A percentile compares a stretch with the other conserved stretches of the same genome.
These are phyloP conservation scores for Galeopterus variegatus DNA, from an alignment of 2,113 vertebrate genomes.

Conservation along the genomic window DNA sequence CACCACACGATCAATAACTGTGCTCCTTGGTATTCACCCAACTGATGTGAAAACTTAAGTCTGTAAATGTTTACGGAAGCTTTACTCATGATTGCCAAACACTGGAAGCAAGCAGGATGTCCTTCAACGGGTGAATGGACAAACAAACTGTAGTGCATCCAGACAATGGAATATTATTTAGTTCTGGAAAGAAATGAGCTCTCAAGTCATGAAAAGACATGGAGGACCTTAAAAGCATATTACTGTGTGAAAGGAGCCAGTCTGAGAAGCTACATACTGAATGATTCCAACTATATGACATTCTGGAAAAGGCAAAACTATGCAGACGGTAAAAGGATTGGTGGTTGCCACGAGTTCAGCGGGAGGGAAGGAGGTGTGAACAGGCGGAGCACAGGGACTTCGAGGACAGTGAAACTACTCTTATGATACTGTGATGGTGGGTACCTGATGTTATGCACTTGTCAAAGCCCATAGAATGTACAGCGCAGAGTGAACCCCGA, in stretches of 20 bases:
- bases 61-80: not conserved
- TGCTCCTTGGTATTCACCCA: not conserved
- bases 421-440: accelerated
- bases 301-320: not conserved
- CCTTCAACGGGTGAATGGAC: accelerated
- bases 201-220: accelerated
- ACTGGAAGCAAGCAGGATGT: not conserved
- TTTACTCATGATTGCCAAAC: accelerated
- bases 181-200: accelerated
- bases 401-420: accelerated
- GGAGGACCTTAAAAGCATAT: accelerated
- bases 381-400: accelerated
- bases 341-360: accelerated
- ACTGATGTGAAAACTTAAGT: not conserved
- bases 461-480: not conserved
- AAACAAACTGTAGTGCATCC: accelerated
- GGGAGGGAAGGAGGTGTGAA: accelerated
- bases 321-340: accelerated
- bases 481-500: accelerated
- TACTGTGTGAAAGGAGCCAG: not conserved
- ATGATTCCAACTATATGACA: accelerated
- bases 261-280: accelerated
- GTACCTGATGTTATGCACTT: accelerated
- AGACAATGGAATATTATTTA: accelerated
- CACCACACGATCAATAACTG: accelerated